Conservation (phyloP, 1,140 invertebrate genomes). For the Aphelenchoides avenae region DNA sequence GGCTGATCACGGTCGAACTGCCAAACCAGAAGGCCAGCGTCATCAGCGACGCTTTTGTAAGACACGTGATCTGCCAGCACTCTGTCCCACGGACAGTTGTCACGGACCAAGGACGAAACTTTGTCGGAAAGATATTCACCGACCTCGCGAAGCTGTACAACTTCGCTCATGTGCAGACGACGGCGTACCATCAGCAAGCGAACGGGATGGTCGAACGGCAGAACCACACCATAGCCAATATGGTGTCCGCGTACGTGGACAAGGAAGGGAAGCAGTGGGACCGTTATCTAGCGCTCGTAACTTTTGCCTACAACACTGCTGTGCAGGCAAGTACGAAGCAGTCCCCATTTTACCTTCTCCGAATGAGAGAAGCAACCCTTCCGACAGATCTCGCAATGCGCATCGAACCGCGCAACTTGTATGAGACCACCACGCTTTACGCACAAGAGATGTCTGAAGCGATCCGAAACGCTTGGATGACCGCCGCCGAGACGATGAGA, state of each 20-base stretch:
- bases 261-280: conserved; percentile 5
- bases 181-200: conserved; percentile 1
- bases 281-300: neutral
- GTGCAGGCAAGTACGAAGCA: no score
- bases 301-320: conserved; percentile 8
- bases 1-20: neutral
- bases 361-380: no score
- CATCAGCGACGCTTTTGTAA: neutral
- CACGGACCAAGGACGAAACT: conserved; percentile 8
- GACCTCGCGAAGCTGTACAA: neutral
- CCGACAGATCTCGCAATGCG: no score
- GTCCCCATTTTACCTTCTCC: no score
- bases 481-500: no score
- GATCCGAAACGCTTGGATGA: no score
- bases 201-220: conserved; percentile 8
- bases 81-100: neutral
- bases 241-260: neutral
- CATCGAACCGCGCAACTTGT: no score
- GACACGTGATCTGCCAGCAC: conserved; percentile 2
- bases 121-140: conserved; percentile 6
- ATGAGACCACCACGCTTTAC: no score
- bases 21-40: conserved; percentile 3
- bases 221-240: neutral
- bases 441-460: no score
- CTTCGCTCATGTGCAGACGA: neutral